Base-by-base conservation (phyloP, 2,888 invertebrate species). In the Plagiodera versicolora region DNA sequence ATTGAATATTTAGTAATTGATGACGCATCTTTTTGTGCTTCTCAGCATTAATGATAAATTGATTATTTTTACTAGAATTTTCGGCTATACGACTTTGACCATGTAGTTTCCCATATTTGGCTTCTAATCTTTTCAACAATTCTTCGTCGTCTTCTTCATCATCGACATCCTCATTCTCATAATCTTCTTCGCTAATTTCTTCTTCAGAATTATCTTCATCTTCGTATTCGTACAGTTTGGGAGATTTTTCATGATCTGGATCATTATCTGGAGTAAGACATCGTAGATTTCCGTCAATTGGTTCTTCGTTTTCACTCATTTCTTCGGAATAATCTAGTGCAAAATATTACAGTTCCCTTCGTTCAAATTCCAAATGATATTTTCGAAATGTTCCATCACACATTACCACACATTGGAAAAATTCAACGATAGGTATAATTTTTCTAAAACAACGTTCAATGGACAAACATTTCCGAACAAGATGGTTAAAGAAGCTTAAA, bases 51-150 rank as follows among this genome's bases (percentile, higher is more conserved):
- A 39, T 51, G 16, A 57, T 52, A 50, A 24, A 45, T 8, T 53
- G 57, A 68, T 81, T 81, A 80, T 80, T 78, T 79, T 80, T 80
- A 78, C 78, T 78, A 62, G 73, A 74, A 59, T 76, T 72, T 65
- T 85, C 84, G 10, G 75, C 74, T 14, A 51, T 44, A 45, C 28
- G 39, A 11, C 58, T 60, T 54, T 30, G 68, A 68, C 28, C 58
- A 14, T 86, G 86, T 56, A 90, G 77, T 66, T 88, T 86, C 53
- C 90, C 90, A 76, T 90, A 90, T 82, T 89, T 89, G 20, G 86
- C 87, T 75, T 90, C 90, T 58, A 90, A 79, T 66, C 89, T 84
- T 72, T 82, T 87, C 70, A 90, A 81, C 49, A 90, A 80, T 65
- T 90, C 89, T 5, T 84, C 84, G 74, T 90, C 90, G 73, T 89